Evolutionary conservation across 2,797 vertebrate species (phyloP), one percentile per base, ranked within the genome.

Genomic region (Zalophus californianus): DNA sequence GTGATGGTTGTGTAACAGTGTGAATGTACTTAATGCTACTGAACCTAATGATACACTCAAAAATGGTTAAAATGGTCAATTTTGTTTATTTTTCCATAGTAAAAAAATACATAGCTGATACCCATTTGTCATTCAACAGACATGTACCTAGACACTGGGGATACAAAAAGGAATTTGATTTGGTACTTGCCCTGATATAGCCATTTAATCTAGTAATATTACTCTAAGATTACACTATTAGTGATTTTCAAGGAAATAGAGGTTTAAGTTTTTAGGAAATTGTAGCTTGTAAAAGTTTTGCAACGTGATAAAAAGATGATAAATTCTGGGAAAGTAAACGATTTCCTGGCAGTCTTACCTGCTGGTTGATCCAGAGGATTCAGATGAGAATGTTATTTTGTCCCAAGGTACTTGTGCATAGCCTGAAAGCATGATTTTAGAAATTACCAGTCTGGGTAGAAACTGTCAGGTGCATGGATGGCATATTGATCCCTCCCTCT

Each of bases 131-230:
- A 50, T 58, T 77, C 35, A 90, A 7, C 4, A 29, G 38, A 84
- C 16, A 32, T 32, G 27, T 56, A 35, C 23, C 16, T 72, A 60
- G 60, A 41, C 32, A 21, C 13, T 29, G 15, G 75, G 50, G 32
- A 82, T 91, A 90, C 27, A 94, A 72, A 94, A 75, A 96, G 75
- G 82, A 86, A 52, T 86, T 82, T 82, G 41, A 93, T 96, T 38
- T 58, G 35, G 32, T 96, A 58, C 60, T 56, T 79, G 48, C 54
- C 54, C 54, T 54, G 54, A 54, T 20, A 44, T 44, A 68, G 25
- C 50, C 50, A 78, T 78, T n/a, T 93, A 75, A 12, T 84, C 44
- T 48, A 48, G 21, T 89, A 85, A 85, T 68, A 87, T 27, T 75
- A 32, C 29, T 15, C 29, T 64, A 64, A 64, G 23, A 60, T 15